These are phyloP conservation scores for Cisticola juncidis DNA, from an alignment of 2,113 vertebrate species.

Conservation along the genomic window DNA sequence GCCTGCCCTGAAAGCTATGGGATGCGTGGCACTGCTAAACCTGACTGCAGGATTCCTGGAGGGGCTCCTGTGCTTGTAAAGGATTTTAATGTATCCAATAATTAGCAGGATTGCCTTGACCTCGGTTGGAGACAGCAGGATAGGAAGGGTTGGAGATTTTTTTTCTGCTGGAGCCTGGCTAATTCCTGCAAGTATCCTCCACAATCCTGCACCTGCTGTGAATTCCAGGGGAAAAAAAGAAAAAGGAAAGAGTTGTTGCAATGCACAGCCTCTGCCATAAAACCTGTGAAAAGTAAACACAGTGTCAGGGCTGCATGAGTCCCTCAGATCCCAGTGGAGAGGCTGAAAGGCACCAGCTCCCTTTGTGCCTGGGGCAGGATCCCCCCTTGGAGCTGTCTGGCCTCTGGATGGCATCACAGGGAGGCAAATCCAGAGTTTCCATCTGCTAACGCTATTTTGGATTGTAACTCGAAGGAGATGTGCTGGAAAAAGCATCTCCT, in stretches of 20 bases:
- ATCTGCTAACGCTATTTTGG: neutral
- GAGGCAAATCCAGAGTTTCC: neutral
- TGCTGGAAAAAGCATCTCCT: neutral
- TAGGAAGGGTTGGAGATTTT: neutral
- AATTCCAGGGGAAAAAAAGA: neutral
- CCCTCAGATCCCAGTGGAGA: rapidly evolving
- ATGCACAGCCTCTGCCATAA: neutral
- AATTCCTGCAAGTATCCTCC: neutral
- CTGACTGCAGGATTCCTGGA: neutral
- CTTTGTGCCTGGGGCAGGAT: neutral
- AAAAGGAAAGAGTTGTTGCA: neutral
- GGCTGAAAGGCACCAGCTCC: neutral
- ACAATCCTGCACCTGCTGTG: neutral
- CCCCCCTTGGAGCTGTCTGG: neutral
- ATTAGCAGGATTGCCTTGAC: neutral
- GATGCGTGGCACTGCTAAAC: neutral
- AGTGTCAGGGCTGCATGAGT: neutral
- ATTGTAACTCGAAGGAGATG: neutral
- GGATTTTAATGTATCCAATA: neutral
- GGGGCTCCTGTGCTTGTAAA: neutral
- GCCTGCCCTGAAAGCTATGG: neutral
- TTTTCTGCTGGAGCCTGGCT: neutral
- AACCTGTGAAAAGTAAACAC: neutral
- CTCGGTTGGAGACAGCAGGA: neutral
- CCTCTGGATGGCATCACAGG: neutral